Evolutionary conservation across 2,797 vertebrate genomes (phyloP).

Genomic region (Labroides dimidiatus): DNA sequence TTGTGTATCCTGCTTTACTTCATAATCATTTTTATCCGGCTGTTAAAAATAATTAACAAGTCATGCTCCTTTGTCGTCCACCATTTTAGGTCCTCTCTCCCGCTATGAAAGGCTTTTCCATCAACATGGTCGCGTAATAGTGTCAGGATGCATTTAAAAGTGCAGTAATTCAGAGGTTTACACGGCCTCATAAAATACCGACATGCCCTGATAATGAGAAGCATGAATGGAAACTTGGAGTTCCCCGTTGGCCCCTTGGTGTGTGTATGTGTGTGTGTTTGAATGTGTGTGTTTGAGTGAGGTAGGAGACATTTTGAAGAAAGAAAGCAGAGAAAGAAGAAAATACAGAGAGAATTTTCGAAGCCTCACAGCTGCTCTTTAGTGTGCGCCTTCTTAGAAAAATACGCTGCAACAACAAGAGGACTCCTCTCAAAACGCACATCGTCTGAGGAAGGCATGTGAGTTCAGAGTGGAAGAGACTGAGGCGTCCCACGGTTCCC

Average conservation of each 20-base stretch:
- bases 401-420: conserved; percentile 20
- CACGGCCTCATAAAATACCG: conserved; percentile 87
- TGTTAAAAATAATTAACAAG: conserved; percentile 88
- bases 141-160: conserved; percentile 88
- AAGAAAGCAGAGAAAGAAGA: conserved; percentile 16
- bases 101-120: conserved; percentile 82
- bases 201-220: conserved; percentile 84
- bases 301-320: conserved; percentile 45
- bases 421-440: conserved; percentile 17
- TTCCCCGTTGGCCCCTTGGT: conserved; percentile 68
- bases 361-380: conserved; percentile 37
- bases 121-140: conserved; percentile 82
- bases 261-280: conserved; percentile 36
- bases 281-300: conserved; percentile 19
- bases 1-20: conserved; percentile 83
- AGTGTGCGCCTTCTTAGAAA: conserved; percentile 21
- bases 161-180: conserved; percentile 88
- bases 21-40: conserved; percentile 85
- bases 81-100: conserved; percentile 78
- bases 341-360: conserved; percentile 35
- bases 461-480: conserved; percentile 38
- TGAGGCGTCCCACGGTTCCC: conserved; percentile 41
- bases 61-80: conserved; percentile 84
- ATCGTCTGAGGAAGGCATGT: conserved; percentile 39
- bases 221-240: conserved; percentile 84